Percentiles rank a stretch among this genome's conserved stretches.
Conservation (phyloP, 2,797 vertebrate genomes). For the Hemitrygon akajei region DNA sequence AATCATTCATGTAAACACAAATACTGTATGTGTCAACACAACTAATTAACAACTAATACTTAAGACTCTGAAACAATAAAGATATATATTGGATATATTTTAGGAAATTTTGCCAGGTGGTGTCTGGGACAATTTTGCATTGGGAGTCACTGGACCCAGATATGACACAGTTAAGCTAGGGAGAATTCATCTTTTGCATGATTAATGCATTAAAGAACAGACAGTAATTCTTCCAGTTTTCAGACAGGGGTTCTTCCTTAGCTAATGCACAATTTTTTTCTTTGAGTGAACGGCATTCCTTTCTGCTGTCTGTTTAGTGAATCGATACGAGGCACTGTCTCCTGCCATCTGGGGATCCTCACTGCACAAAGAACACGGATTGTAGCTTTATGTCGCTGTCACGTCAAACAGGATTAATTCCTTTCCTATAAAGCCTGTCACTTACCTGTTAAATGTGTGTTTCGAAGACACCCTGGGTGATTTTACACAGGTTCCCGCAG, state of each 20-base stretch:
- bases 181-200: no score
- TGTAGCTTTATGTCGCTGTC: neutral
- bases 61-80: no score
- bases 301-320: neutral
- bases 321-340: neutral
- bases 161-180: no score
- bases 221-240: no score
- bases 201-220: no score
- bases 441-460: constrained; percentile 1
- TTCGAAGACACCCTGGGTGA: neutral
- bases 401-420: neutral
- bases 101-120: no score
- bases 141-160: no score
- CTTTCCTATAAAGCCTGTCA: neutral
- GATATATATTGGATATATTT: no score
- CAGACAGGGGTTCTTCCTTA: neutral
- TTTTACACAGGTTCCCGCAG: neutral
- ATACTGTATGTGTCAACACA: no score
- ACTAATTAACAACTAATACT: no score
- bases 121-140: no score
- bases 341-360: neutral
- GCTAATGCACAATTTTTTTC: neutral
- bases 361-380: neutral
- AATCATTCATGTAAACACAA: no score
- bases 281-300: neutral